These are phyloP conservation scores for Scomberomorus guttatus DNA, from an alignment of 2,797 vertebrate genomes.

Conservation along the genomic window DNA sequence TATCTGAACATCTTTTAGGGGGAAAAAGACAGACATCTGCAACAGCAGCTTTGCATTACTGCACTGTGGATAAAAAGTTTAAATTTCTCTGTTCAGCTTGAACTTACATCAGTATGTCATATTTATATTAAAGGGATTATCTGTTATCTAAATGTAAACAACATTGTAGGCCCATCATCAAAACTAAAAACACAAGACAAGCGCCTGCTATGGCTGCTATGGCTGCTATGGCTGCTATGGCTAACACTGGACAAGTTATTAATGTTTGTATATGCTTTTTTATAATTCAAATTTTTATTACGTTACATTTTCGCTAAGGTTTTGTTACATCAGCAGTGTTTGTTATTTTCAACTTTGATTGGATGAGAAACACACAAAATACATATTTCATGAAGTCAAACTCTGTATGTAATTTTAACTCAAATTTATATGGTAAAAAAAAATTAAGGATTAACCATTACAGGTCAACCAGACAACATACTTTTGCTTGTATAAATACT, in stretches of 20 bases:
- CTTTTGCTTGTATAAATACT: slow-evolving; percentile 1
- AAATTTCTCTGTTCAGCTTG: background rate
- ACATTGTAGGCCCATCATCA: background rate
- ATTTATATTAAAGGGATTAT: background rate
- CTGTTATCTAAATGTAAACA: background rate
- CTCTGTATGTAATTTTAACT: background rate
- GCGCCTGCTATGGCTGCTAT: background rate
- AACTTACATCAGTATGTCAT: background rate
- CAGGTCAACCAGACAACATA: background rate
- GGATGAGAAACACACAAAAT: background rate
- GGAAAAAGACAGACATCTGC: background rate
- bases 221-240: too few relatives aligned
- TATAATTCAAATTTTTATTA: too few relatives aligned
- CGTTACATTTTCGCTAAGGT: too few relatives aligned
- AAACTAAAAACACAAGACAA: background rate
- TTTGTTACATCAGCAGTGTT: background rate
- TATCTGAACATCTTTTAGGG: background rate
- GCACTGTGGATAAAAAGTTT: background rate
- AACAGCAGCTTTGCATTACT: background rate
- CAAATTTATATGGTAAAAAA: background rate
- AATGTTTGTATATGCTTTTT: too few relatives aligned
- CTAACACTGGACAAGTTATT: background rate
- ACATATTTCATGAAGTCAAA: too few relatives aligned
- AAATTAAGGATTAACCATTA: background rate
- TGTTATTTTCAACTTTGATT: background rate